These are phyloP conservation scores for Hartigia nigra DNA, from an alignment of 2,888 invertebrate species.

Conservation along the genomic window DNA sequence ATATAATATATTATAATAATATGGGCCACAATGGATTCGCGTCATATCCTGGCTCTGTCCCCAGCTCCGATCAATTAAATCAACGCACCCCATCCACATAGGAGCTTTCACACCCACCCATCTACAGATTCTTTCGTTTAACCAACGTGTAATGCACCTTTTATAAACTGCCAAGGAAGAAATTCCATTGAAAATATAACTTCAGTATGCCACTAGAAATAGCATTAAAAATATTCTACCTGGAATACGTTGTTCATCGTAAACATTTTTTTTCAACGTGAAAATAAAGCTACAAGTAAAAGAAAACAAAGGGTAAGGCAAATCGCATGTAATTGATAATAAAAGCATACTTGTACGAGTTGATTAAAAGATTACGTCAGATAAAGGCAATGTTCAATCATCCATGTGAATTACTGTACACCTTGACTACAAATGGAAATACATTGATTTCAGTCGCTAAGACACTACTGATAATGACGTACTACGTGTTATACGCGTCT, in stretches of 20 bases:
- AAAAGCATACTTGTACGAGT: neutral
- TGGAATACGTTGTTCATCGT: no score
- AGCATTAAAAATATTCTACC: neutral
- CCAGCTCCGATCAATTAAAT: slow-evolving; percentile 60
- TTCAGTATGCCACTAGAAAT: slow-evolving; percentile 27
- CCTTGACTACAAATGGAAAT: neutral
- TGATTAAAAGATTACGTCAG: neutral
- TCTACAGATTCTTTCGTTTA: slow-evolving; percentile 39
- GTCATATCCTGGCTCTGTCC: slow-evolving; percentile 63
- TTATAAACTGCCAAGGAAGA: slow-evolving; percentile 52
- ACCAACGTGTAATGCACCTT: slow-evolving; percentile 55
- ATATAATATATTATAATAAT: slow-evolving; percentile 56
- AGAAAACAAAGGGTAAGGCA: neutral
- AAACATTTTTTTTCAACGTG: neutral
- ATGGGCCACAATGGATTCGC: slow-evolving; percentile 61
- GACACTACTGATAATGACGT: neutral
- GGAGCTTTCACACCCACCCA: slow-evolving; percentile 51
- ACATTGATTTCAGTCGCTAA: neutral
- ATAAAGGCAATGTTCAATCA: neutral
- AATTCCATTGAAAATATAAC: slow-evolving; percentile 57
- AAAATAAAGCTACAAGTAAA: neutral
- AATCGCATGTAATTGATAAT: neutral
- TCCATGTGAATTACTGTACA: neutral
- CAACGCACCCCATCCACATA: slow-evolving; percentile 54
- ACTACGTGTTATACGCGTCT: neutral